phyloP scores from a whole-genome alignment of 2,797 vertebrate species.

The Psittacula derbiana region DNA sequence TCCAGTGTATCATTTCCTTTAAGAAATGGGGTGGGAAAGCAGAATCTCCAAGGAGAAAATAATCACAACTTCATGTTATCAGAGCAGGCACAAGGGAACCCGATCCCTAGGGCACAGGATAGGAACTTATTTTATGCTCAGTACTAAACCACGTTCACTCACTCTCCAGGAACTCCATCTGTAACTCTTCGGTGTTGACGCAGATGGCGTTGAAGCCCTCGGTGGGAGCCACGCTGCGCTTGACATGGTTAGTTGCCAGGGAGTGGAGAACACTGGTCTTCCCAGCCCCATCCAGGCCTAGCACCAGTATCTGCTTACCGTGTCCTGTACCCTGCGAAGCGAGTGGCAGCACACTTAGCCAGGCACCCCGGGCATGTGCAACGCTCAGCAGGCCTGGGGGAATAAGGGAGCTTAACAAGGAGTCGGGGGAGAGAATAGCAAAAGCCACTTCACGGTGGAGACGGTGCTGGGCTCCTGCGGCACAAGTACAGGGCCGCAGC shows the following conservation, averaged over 20 bases:
- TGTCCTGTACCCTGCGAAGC: constrained; percentile 56
- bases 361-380: not conserved
- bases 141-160: constrained; percentile 30
- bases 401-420: no score
- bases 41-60: not conserved
- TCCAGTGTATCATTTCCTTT: not conserved
- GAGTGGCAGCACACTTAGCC: not conserved
- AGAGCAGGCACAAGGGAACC: not conserved
- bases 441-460: not conserved
- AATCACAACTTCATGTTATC: not conserved
- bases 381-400: not conserved
- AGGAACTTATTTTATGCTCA: not conserved
- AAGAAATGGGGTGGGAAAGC: not conserved
- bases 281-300: constrained; percentile 93
- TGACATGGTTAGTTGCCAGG: constrained; percentile 79
- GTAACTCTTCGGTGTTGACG: constrained; percentile 80
- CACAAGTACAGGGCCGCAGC: not conserved
- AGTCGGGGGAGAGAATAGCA: not conserved
- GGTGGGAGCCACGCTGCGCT: constrained; percentile 82
- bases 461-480: not conserved
- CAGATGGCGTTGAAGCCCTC: constrained; percentile 87
- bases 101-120: not conserved
- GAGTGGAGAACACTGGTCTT: constrained; percentile 89
- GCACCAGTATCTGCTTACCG: constrained; percentile 86
- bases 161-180: constrained; percentile 94